These are phyloP conservation scores for Myripristis jacobus DNA, from an alignment of 2,797 vertebrate species.

Conservation along the genomic window DNA sequence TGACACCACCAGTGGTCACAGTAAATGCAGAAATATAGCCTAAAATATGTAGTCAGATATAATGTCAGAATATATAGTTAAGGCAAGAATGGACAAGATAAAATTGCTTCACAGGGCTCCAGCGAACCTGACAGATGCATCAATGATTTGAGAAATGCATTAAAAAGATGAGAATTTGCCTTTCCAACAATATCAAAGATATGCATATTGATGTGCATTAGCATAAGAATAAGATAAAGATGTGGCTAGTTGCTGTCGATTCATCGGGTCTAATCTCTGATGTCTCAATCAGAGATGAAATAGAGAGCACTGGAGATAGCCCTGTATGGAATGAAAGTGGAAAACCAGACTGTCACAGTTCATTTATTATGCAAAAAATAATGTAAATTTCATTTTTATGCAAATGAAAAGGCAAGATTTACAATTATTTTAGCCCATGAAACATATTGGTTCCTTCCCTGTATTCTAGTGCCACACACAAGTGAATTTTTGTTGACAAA, in stretches of 20 bases:
- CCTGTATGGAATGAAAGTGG: not conserved
- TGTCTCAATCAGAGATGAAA: conserved; percentile 4
- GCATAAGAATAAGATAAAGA: not conserved
- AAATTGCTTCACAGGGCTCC: too few relatives aligned
- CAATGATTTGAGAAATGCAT: too few relatives aligned
- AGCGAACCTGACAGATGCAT: too few relatives aligned
- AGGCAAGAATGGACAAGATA: too few relatives aligned
- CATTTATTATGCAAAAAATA: conserved; percentile 44
- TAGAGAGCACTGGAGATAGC: not conserved
- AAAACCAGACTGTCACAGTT: not conserved
- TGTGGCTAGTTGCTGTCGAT: not conserved
- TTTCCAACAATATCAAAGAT: not conserved
- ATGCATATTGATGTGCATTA: not conserved
- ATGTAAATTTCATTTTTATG: conserved; percentile 47
- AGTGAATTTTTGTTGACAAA: conserved; percentile 40
- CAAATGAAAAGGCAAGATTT: conserved; percentile 30
- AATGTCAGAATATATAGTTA: too few relatives aligned
- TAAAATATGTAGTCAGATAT: too few relatives aligned
- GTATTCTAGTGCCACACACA: conserved; percentile 17
- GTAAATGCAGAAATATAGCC: too few relatives aligned
- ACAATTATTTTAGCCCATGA: conserved; percentile 27
- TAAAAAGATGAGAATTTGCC: not conserved
- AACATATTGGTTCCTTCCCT: conserved; percentile 26
- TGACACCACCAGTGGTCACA: too few relatives aligned
- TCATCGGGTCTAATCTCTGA: conserved; percentile 4